Evolutionary conservation across 2,797 vertebrate species (phyloP).

Genomic region (Darevskia mixta): DNA sequence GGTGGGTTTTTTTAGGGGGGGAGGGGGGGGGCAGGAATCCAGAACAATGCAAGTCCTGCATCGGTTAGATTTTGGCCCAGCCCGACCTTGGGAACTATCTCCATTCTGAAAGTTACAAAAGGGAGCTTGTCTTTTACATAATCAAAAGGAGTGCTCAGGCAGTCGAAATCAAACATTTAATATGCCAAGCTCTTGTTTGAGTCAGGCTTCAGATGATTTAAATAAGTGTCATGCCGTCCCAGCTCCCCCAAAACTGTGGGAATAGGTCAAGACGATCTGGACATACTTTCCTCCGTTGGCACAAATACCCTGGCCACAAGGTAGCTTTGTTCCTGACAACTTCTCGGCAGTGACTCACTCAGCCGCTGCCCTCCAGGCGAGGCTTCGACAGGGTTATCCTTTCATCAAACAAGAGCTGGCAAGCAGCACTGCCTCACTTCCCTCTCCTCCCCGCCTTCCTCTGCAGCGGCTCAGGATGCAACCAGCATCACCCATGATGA

Average conservation of each 20-base stretch:
- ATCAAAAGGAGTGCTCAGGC: constrained; percentile 7
- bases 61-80: neutral
- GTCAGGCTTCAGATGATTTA: constrained; percentile 21
- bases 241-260: constrained; percentile 30
- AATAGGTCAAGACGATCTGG: constrained; percentile 38
- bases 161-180: constrained; percentile 22
- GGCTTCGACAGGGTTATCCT: neutral
- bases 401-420: constrained; percentile 25
- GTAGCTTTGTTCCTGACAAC: constrained; percentile 32
- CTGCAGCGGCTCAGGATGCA: constrained; percentile 2
- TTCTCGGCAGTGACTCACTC: constrained; percentile 25
- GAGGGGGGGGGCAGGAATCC: neutral
- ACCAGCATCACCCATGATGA: constrained; percentile 1
- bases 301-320: constrained; percentile 24
- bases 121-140: constrained; percentile 16
- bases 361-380: neutral
- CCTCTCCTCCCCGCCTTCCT: neutral
- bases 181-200: constrained; percentile 23
- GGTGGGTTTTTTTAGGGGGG: too few species aligned
- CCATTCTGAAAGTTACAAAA: constrained; percentile 12
- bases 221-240: constrained; percentile 31
- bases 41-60: neutral
- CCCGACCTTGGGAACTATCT: constrained; percentile 2
- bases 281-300: constrained; percentile 23
- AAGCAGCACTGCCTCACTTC: neutral